A percentile compares a stretch with the other conserved stretches of the same genome.
Evolutionary conservation across 2,113 vertebrate genomes (phyloP).

Genomic region (Variabilichromis moorii): DNA sequence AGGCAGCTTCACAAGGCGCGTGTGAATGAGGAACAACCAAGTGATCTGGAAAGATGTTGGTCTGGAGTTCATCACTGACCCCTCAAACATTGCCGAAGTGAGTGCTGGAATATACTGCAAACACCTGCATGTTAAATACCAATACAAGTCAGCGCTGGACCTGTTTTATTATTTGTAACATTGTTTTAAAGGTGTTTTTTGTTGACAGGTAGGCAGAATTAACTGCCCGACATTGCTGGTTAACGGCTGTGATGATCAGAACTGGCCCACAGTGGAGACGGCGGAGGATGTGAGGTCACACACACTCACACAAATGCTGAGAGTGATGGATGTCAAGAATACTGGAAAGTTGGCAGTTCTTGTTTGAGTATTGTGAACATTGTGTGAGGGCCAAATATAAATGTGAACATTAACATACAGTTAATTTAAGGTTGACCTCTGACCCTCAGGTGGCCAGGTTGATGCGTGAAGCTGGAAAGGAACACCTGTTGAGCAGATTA

Average conservation of each 20-base stretch:
- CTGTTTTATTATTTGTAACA: not conserved
- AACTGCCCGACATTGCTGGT: constrained; percentile 66
- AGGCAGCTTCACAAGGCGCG: not conserved
- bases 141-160: not conserved
- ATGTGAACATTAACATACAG: not conserved
- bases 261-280: constrained; percentile 37
- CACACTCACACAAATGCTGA: not conserved
- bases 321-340: not conserved
- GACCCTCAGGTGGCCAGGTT: constrained; percentile 41
- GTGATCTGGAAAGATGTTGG: constrained; percentile 16
- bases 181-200: not conserved
- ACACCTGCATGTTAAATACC: not conserved
- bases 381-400: not conserved
- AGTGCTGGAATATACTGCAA: not conserved
- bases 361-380: not conserved
- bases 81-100: not conserved
- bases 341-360: not conserved
- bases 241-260: constrained; percentile 68
- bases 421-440: not conserved
- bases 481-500: constrained; percentile 52
- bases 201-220: constrained; percentile 55
- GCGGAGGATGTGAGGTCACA: constrained; percentile 51
- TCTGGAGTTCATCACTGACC: constrained; percentile 5
- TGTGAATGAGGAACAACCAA: constrained; percentile 45
- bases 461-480: constrained; percentile 58